Evolutionary conservation across 1,140 invertebrate species (phyloP).

Genomic region (Dreissena polymorpha): DNA sequence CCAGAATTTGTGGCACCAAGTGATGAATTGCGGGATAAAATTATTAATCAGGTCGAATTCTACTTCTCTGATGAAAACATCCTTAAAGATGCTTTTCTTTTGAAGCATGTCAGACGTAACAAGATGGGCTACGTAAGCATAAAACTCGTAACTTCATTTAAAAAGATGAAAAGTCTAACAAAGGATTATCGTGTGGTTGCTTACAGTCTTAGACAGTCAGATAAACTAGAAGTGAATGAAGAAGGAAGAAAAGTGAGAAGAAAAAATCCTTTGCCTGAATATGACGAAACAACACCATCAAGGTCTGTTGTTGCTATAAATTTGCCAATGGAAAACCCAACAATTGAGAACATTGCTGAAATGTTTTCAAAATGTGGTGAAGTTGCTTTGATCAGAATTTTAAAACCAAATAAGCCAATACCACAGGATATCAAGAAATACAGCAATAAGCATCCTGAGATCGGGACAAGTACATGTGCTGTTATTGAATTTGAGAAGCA

Average conservation of each 20-base stretch:
- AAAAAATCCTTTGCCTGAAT: slow-evolving; percentile 90
- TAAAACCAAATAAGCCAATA: slow-evolving; percentile 91
- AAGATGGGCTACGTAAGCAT: slow-evolving; percentile 97
- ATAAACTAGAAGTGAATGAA: slow-evolving; percentile 93
- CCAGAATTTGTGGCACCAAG: slow-evolving; percentile 72
- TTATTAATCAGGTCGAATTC: slow-evolving; percentile 82
- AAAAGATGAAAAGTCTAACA: slow-evolving; percentile 89
- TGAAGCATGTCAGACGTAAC: slow-evolving; percentile 96
- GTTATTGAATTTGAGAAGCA: slow-evolving; percentile 94
- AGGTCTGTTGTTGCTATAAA: slow-evolving; percentile 93
- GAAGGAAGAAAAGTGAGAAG: slow-evolving; percentile 94
- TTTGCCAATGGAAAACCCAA: slow-evolving; percentile 90
- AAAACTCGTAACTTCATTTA: slow-evolving; percentile 92
- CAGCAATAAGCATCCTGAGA: slow-evolving; percentile 93
- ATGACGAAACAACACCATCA: slow-evolving; percentile 94
- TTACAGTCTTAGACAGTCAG: slow-evolving; percentile 87
- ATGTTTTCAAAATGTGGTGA: slow-evolving; percentile 93
- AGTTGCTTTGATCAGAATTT: slow-evolving; percentile 91
- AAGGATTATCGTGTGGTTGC: slow-evolving; percentile 96
- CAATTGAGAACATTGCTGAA: slow-evolving; percentile 93
- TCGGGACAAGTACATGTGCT: slow-evolving; percentile 90
- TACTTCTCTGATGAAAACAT: slow-evolving; percentile 98
- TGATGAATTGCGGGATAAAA: slow-evolving; percentile 74
- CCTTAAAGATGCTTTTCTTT: slow-evolving; percentile 95
- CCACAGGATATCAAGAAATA: slow-evolving; percentile 94